These are phyloP conservation scores for Nesogale talazaci DNA, from an alignment of 2,113 vertebrate genomes.

Conservation along the genomic window DNA sequence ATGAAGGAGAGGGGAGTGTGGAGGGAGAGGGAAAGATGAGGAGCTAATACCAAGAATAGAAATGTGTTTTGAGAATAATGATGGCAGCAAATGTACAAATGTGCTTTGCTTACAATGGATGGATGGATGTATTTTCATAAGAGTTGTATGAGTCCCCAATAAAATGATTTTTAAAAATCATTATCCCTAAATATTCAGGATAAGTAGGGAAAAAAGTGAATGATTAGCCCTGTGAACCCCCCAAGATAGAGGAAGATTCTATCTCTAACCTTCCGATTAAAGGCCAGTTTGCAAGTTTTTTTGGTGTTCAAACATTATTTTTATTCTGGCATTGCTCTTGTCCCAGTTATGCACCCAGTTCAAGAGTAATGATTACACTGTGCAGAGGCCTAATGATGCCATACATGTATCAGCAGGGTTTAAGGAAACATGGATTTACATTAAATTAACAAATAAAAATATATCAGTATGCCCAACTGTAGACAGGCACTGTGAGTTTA, in stretches of 20 bases:
- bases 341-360: not conserved
- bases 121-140: too few species aligned
- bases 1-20: too few species aligned
- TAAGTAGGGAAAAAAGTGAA: not conserved
- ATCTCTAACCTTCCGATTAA: not conserved
- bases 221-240: not conserved
- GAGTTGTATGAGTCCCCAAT: too few species aligned
- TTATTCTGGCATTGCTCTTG: not conserved
- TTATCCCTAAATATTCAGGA: not conserved
- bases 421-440: not conserved
- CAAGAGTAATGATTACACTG: constrained; percentile 49
- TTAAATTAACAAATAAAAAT: constrained; percentile 59
- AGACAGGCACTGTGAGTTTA: not conserved
- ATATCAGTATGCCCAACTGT: not conserved
- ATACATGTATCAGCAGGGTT: not conserved
- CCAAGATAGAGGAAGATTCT: constrained; percentile 43
- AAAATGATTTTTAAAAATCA: too few species aligned
- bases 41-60: too few species aligned
- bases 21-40: too few species aligned
- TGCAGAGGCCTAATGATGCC: not conserved
- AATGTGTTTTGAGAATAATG: too few species aligned
- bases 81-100: too few species aligned
- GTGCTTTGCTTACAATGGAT: too few species aligned
- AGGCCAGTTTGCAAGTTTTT: constrained; percentile 38
- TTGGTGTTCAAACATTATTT: constrained; percentile 45